These are phyloP conservation scores for Rhopalosiphum nymphaeae DNA, from an alignment of 2,888 invertebrate species.

Conservation along the genomic window DNA sequence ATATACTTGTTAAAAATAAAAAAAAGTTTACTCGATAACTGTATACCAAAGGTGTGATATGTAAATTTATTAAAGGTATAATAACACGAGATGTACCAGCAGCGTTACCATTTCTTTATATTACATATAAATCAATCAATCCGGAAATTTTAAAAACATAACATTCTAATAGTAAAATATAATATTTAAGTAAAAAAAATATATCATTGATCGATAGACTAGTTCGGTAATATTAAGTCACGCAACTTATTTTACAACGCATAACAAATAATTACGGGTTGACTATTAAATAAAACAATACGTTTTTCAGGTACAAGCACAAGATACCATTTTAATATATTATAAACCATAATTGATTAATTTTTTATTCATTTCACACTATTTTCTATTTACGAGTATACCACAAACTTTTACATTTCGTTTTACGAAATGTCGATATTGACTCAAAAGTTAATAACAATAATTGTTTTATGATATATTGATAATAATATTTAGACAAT, in stretches of 20 bases:
- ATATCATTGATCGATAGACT: background rate
- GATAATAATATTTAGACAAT: background rate
- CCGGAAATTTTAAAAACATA: background rate
- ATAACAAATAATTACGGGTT: background rate
- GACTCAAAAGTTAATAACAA: background rate
- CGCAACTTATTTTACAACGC: background rate
- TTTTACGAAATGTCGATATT: background rate
- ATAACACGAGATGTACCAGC: background rate
- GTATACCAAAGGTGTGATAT: background rate
- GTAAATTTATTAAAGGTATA: constrained; percentile 20
- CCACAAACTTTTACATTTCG: background rate
- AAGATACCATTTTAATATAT: too few relatives aligned
- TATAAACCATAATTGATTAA: too few relatives aligned
- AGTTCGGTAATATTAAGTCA: background rate
- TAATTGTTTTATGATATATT: background rate
- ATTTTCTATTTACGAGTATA: background rate
- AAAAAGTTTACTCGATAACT: background rate
- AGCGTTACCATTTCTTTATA: background rate
- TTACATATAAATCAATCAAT: background rate
- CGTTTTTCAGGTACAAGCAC: background rate
- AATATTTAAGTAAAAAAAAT: background rate
- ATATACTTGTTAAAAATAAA: background rate
- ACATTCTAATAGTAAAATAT: background rate
- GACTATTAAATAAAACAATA: background rate
- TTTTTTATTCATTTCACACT: background rate